Evolutionary conservation across 2,888 invertebrate genomes (phyloP).

Genomic region (Ectemnius cavifrons): DNA sequence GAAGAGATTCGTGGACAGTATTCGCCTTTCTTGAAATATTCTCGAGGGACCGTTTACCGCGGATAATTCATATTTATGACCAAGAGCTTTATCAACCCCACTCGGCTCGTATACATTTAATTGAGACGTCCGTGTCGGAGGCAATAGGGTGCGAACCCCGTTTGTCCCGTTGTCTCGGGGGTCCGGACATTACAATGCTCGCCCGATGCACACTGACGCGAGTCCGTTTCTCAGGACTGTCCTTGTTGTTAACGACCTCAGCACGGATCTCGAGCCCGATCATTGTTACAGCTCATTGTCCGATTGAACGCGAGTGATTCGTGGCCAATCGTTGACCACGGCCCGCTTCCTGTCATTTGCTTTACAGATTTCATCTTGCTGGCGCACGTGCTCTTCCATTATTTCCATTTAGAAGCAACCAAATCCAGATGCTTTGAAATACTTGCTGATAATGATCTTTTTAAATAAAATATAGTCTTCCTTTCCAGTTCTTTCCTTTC

Average conservation of each 20-base stretch:
- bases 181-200: slow-evolving; percentile 51
- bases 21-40: slow-evolving; percentile 20
- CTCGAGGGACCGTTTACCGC: slow-evolving; percentile 76
- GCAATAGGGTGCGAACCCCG: slow-evolving; percentile 75
- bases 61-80: slow-evolving; percentile 78
- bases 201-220: slow-evolving; percentile 29
- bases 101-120: slow-evolving; percentile 76
- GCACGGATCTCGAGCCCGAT: slow-evolving; percentile 41
- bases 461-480: slow-evolving; percentile 28
- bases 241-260: slow-evolving; percentile 56
- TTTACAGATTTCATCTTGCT: background rate
- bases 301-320: slow-evolving; percentile 30
- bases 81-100: slow-evolving; percentile 76
- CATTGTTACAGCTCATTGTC: slow-evolving; percentile 36
- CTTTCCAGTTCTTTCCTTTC: slow-evolving; percentile 39
- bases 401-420: background rate
- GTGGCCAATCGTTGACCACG: slow-evolving; percentile 32
- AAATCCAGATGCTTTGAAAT: background rate
- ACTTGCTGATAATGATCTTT: slow-evolving; percentile 37
- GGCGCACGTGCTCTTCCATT: background rate
- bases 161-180: slow-evolving; percentile 55
- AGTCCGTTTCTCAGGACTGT: slow-evolving; percentile 42
- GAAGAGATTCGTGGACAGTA: slow-evolving; percentile 34
- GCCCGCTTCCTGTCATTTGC: slow-evolving; percentile 2
- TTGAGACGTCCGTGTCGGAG: slow-evolving; percentile 77